phyloP scores from a whole-genome alignment of 2,113 vertebrate genomes.

The Bos javanicus region DNA sequence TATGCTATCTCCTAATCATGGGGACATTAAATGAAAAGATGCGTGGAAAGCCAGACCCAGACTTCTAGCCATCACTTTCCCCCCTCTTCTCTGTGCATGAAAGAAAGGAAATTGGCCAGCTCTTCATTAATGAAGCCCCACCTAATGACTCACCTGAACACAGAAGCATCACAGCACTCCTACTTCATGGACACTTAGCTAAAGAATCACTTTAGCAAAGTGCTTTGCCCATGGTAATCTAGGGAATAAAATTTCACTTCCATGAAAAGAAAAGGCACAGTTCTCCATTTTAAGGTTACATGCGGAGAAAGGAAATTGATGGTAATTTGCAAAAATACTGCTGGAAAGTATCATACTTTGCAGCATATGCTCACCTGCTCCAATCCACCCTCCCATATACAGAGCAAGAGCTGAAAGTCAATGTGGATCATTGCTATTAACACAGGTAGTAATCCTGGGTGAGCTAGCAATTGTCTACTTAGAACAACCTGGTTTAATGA shows the following conservation, averaged over 20 bases:
- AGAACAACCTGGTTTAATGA: neutral
- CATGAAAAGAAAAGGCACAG: constrained; percentile 5
- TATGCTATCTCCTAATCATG: neutral
- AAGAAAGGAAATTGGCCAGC: neutral
- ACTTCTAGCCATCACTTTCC: neutral
- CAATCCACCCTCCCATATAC: neutral
- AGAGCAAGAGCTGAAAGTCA: neutral
- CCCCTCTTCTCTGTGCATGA: neutral
- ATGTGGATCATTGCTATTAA: neutral
- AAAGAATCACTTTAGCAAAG: constrained; percentile 22
- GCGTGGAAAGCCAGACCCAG: neutral
- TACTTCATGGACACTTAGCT: neutral
- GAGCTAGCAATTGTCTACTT: neutral
- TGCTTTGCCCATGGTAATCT: neutral
- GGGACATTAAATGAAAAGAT: neutral
- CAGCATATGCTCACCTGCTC: neutral
- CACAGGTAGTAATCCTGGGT: neutral
- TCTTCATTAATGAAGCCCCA: neutral
- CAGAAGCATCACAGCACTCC: neutral
- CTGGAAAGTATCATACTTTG: neutral
- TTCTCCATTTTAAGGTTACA: constrained; percentile 37
- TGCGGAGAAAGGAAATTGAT: constrained; percentile 7
- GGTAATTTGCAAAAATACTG: constrained; percentile 13
- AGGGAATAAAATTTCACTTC: neutral
- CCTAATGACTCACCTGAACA: neutral